Base-by-base conservation (phyloP, 2,888 invertebrate genomes). In the Oxystoma pomonae region DNA sequence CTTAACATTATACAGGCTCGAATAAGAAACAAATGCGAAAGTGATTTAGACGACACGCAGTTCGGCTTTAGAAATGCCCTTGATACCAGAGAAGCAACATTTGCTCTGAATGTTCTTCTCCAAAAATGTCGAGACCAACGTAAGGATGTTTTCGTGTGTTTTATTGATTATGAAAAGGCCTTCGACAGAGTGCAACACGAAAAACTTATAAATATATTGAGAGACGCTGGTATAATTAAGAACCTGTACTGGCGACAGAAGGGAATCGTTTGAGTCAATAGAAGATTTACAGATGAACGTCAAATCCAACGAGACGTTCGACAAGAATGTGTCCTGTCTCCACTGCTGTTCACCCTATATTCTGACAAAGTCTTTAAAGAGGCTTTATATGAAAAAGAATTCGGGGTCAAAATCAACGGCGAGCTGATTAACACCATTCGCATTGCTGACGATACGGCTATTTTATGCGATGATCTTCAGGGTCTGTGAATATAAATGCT, bases 291-390 rank as follows among this genome's bases (percentile, higher is more conserved):
- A 53, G 19, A 19, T 19, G n/a, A 50, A 12, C n/a, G 9, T 19
- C 3, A 53, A 17, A 53, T 17, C 17, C n/a, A 53, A 7, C 35
- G n/a, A n/a, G 53, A 16, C 7, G 53, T 53, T 17, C 19, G 53
- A n/a, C 53, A 53, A 53, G 53, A n/a, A 5, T 53, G 53, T 19
- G 53, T 53, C 7, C n/a, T 53, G n/a, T 53, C 53, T 17, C 53
- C 53, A 9, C 53, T 53, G n/a, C n/a, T 50, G n/a, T 50, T 50
- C 50, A 50, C 5, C 19, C 5, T 53, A 5, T 53, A 19, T 53
- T 53, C 53, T 9, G 53, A 53, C 5, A 19, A 16, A 16, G 5
- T 53, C 7, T 53, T 53, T 53, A 3, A 53, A n/a, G 53, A 53
- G n/a, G 53, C 53, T 53, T 9, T 53, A 9, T 3, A 16, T 5